Base-by-base conservation (phyloP, 1,140 invertebrate species). In the Mercenaria mercenaria region DNA sequence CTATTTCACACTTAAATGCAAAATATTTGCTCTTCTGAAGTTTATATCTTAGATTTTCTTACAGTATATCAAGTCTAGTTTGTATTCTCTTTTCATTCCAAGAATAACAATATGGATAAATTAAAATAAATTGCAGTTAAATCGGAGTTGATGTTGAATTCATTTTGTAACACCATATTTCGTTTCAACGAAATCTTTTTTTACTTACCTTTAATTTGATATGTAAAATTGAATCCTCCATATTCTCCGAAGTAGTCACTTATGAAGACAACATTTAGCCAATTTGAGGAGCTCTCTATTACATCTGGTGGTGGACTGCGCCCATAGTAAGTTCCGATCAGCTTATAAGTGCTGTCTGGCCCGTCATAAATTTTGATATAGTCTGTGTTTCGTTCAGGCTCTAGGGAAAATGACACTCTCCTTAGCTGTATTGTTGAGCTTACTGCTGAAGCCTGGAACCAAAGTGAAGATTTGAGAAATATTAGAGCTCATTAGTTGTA, bases 201-300 rank as follows among this genome's bases (percentile, higher is more conserved):
- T 47, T 1, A 81, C 64, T 88, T 61, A 94, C 93, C 93, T 92
- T 93, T 93, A 56, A 90, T 90, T 72, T 93, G 93, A 87, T 90
- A 94, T 18, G 93, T 92, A 43, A 91, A 67, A 74, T 92, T 93
- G 80, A 93, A 94, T 76, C 93, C 93, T 43, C 72, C 85, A n/a
- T 89, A 88, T 41, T 72, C 41, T 43, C 87, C 43, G 26, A 59
- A 59, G 34, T 72, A 59, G 67, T 92, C 88, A 32, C 92, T 88
- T 52, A 90, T 80, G 61, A 94, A 93, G 1, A 88, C 77, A 59
- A 94, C 50, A 6, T 87, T 90, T 43, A 94, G 34, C 89, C 89
- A 91, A 41, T 92, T 91, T 18, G 89, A 84, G 0, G 82, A 83
- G 13, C 91, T 92, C 47, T 93, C 91, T 20, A 94, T 61, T 10